Evolutionary conservation across 1,140 invertebrate species (phyloP), one percentile per base, ranked within the genome.

Genomic region (Triops longicaudatus): DNA sequence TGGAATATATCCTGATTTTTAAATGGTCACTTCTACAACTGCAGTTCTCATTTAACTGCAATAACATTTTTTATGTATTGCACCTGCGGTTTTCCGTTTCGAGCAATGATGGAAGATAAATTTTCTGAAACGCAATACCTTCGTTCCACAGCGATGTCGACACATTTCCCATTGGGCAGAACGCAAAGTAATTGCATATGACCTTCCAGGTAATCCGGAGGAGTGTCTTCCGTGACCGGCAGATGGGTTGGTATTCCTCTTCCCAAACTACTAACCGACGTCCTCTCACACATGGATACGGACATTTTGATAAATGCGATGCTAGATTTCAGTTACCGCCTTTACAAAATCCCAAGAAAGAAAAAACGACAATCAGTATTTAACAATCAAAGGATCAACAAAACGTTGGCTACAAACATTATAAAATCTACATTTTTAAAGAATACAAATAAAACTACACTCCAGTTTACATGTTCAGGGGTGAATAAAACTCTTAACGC

Each of bases 201-300:
- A 76, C 91, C 91, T 79, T 91, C 88, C 79, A 92, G 85, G 85
- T 92, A 89, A 84, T 92, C 91, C 76, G 89, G 88, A 43, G 90
- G 90, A 14, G 90, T 91, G 83, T 91, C 90, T 84, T 91, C 90
- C 72, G 90, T 91, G 80, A 91, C 89, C 72, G 50, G 50, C 17
- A 63, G 14, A 63, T 63, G 50, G 22, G 50, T 63, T 14, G 50
- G 50, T 63, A 63, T 63, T 63, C 50, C 50, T 2, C 50, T 63
- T 63, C 50, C 50, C 50, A 63, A 63, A 22, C 50, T 63, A 63
- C 50, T 63, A 22, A 14, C 1, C 14, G 50, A 63, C 50, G 50
- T n/a, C 50, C 50, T 63, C 50, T 63, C 50, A 63, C 22, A 63
- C 50, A 63, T 63, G 14, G 50, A 63, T 6, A 63, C 50, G 50